Evolutionary conservation across 2,888 invertebrate species (phyloP).

Genomic region (Aethes cnicana): DNA sequence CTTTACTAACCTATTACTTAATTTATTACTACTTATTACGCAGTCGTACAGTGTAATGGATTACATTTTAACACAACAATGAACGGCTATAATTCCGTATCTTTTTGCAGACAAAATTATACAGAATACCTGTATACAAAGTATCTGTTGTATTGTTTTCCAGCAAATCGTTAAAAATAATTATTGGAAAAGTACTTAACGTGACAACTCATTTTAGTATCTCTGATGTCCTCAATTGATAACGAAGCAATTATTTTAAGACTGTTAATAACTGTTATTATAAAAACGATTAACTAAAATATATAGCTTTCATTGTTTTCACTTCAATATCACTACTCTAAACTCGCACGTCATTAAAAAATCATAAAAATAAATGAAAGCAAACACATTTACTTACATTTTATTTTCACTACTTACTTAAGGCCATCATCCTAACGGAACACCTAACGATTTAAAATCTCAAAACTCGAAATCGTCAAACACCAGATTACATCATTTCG

Average conservation of each 20-base stretch:
- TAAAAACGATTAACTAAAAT: background rate
- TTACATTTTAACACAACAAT: too few relatives aligned
- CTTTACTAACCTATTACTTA: too few relatives aligned
- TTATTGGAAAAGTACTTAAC: slow-evolving; percentile 9
- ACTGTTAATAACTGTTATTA: background rate
- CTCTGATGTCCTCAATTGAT: slow-evolving; percentile 8
- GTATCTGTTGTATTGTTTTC: background rate
- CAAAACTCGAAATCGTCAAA: background rate
- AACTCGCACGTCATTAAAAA: background rate
- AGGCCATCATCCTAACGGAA: slow-evolving; percentile 3
- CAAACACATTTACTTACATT: background rate
- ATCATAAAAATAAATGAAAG: background rate
- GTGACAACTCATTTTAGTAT: slow-evolving; percentile 10
- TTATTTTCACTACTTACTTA: slow-evolving; percentile 12
- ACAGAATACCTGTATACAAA: background rate
- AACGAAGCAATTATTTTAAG: slow-evolving; percentile 11
- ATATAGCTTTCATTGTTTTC: too few relatives aligned
- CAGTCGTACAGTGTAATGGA: too few relatives aligned
- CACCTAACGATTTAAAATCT: background rate
- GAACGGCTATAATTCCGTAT: too few relatives aligned
- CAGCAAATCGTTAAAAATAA: background rate
- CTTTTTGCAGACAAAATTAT: too few relatives aligned
- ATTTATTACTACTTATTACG: too few relatives aligned
- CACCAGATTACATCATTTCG: slow-evolving; percentile 1
- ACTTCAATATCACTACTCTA: too few relatives aligned